A percentile compares a stretch with the other conserved stretches of the same genome.
phyloP scores from a whole-genome alignment of 1,140 invertebrate species.

The Drosophila tsacasi region DNA sequence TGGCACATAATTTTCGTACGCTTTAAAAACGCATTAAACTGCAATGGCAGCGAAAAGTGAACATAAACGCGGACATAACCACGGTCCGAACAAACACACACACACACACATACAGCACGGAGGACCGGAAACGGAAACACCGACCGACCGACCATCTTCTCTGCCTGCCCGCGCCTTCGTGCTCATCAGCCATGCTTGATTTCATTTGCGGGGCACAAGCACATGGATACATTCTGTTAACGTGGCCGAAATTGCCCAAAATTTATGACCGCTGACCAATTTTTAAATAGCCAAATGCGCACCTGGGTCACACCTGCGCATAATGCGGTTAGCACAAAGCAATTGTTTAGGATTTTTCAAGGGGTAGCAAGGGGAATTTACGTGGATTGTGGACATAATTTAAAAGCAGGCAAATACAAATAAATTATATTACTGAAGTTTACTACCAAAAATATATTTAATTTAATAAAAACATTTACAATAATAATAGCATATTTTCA shows the following conservation, averaged over 20 bases:
- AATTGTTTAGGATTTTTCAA: conserved; percentile 26
- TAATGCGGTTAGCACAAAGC: conserved; percentile 64
- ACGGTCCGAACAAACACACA: conserved; percentile 10
- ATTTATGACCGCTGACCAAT: conserved; percentile 78
- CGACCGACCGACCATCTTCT: neutral
- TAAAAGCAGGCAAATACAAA: too few relatives aligned
- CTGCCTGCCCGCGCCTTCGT: neutral
- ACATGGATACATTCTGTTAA: conserved; percentile 30
- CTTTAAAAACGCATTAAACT: conserved; percentile 70
- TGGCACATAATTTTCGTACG: conserved; percentile 50
- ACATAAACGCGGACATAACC: conserved; percentile 54
- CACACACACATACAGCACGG: neutral
- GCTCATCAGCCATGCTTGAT: conserved; percentile 43
- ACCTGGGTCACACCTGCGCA: conserved; percentile 80
- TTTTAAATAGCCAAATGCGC: conserved; percentile 78
- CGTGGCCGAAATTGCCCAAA: conserved; percentile 36
- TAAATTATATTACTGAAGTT: too few relatives aligned
- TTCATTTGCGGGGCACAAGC: conserved; percentile 44
- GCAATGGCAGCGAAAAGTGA: conserved; percentile 37
- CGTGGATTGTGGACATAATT: too few relatives aligned
- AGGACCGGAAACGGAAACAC: conserved; percentile 29
- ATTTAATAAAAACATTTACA: neutral
- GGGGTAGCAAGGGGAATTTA: neutral
- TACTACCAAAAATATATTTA: too few relatives aligned
- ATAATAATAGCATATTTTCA: neutral